Conservation (phyloP, 2,113 vertebrate species). For the Gadus chalcogrammus region DNA sequence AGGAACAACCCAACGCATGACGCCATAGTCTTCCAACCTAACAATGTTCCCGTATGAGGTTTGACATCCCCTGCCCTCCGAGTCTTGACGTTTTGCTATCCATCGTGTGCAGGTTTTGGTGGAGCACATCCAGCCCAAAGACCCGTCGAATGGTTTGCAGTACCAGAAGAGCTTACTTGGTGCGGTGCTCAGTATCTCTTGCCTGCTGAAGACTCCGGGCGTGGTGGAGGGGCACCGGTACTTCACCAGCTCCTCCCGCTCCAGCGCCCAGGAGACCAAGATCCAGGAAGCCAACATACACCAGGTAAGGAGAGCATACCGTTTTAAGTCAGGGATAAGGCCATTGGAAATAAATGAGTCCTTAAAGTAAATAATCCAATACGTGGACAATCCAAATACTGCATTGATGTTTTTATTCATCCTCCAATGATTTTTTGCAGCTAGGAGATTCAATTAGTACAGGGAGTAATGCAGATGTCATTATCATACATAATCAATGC, state of each 20-base stretch:
- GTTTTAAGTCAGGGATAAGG: background rate
- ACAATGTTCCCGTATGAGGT: background rate
- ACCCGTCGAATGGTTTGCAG: constrained; percentile 87
- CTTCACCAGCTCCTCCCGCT: constrained; percentile 91
- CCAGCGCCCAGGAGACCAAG: constrained; percentile 94
- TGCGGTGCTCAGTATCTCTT: constrained; percentile 84
- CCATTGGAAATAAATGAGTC: no score
- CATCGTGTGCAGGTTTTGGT: constrained; percentile 79
- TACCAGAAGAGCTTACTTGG: constrained; percentile 94
- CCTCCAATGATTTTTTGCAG: no score
- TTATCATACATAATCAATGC: no score
- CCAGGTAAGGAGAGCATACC: constrained; percentile 74
- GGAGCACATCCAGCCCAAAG: constrained; percentile 92
- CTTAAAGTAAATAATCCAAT: no score
- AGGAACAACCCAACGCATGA: background rate
- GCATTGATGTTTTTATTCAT: background rate
- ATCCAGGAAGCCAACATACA: constrained; percentile 96
- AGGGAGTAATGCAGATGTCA: no score
- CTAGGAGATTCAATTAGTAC: no score
- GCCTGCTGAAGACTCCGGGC: constrained; percentile 91
- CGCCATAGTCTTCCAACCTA: no score
- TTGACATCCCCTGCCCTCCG: no score
- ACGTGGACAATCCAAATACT: background rate
- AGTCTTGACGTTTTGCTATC: no score
- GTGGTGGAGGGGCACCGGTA: constrained; percentile 92